Percentiles rank a stretch among this genome's conserved stretches.
Conservation (phyloP, 2,797 vertebrate genomes). For the Rhabdomys pumilio region DNA sequence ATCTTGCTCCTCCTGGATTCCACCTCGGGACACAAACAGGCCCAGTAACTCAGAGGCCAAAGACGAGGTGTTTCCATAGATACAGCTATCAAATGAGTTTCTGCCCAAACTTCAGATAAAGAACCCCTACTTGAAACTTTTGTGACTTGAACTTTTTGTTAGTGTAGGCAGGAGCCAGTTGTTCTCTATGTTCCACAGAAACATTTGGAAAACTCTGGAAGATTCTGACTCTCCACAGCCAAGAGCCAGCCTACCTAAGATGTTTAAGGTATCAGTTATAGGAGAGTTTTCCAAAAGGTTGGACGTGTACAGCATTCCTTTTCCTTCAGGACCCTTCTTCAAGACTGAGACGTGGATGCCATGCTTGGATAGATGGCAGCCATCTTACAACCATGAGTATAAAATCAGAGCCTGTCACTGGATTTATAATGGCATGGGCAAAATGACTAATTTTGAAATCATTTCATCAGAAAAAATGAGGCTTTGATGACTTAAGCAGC, state of each 20-base stretch:
- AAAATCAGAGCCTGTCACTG: background rate
- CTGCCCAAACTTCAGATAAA: background rate
- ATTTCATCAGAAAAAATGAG: conserved; percentile 51
- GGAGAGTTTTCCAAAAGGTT: background rate
- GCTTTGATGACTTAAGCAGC: conserved; percentile 10
- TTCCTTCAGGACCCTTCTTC: background rate
- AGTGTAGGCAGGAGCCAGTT: background rate
- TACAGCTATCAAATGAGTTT: background rate
- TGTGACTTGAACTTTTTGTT: background rate
- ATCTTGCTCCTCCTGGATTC: background rate
- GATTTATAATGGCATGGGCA: conserved; percentile 8
- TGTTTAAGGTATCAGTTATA: background rate
- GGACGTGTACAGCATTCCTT: background rate
- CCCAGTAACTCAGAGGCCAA: accelerated
- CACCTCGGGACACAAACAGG: background rate
- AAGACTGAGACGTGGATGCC: background rate
- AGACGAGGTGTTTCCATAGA: background rate
- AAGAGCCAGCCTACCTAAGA: background rate
- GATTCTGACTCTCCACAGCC: background rate
- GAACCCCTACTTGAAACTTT: background rate
- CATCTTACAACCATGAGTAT: background rate
- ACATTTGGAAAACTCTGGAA: background rate
- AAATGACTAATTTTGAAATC: conserved; percentile 30
- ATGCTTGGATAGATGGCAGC: background rate
- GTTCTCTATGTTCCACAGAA: background rate